These are phyloP conservation scores for Neogobius melanostomus DNA, from an alignment of 2,113 vertebrate species.

Conservation along the genomic window DNA sequence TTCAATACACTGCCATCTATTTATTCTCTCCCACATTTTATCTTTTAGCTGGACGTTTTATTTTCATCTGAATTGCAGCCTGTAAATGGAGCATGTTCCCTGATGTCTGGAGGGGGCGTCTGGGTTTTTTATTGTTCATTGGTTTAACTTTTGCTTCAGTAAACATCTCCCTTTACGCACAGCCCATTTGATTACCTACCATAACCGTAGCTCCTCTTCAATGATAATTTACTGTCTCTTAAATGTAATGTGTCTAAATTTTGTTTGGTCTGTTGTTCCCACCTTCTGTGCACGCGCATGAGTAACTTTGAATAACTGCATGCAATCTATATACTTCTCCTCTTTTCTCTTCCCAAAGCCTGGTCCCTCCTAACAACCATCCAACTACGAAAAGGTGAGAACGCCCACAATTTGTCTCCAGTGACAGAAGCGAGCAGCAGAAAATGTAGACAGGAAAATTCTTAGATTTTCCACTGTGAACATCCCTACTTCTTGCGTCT, in stretches of 20 bases:
- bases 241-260: not conserved
- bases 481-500: not conserved
- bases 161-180: not conserved
- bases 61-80: not conserved
- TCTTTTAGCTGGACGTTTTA: not conserved
- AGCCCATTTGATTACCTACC: not conserved
- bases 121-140: not conserved
- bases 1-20: not conserved
- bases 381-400: constrained; percentile 64
- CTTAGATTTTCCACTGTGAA: not conserved
- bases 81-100: not conserved
- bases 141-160: not conserved
- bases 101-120: not conserved
- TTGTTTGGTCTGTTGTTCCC: not conserved
- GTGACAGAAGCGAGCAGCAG: not conserved
- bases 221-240: not conserved
- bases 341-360: constrained; percentile 76
- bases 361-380: constrained; percentile 76
- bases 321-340: constrained; percentile 42
- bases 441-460: not conserved
- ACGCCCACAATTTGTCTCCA: constrained; percentile 8
- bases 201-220: not conserved
- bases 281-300: not conserved
- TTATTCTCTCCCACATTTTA: not conserved
- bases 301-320: constrained; percentile 35